Conservation (phyloP, 2,888 invertebrate species). For the Aquatica leii region DNA sequence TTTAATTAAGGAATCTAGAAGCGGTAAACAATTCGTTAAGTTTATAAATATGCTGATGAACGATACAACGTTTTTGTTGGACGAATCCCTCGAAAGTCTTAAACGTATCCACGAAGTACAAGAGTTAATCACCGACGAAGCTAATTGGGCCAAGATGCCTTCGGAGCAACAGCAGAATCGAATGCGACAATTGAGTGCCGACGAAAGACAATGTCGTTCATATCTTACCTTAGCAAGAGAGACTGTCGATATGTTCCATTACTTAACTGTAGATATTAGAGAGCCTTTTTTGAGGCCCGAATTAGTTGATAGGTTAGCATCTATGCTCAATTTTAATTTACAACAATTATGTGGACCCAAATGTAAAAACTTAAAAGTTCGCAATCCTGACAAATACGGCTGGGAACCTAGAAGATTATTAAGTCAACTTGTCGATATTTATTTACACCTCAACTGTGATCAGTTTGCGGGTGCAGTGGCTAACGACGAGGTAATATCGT, state of each 20-base stretch:
- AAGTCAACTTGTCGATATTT: constrained; percentile 94
- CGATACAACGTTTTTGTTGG: constrained; percentile 95
- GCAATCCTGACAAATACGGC: constrained; percentile 92
- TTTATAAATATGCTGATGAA: constrained; percentile 99
- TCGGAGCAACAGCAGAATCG: constrained; percentile 77
- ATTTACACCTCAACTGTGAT: constrained; percentile 93
- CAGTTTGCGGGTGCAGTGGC: constrained; percentile 92
- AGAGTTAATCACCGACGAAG: constrained; percentile 77
- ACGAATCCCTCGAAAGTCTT: constrained; percentile 93
- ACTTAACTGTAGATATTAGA: constrained; percentile 92
- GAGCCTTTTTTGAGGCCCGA: constrained; percentile 95
- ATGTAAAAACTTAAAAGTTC: constrained; percentile 92
- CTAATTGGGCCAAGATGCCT: constrained; percentile 72
- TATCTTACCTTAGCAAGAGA: constrained; percentile 92
- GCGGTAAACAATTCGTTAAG: constrained; percentile 92
- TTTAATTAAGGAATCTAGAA: constrained; percentile 89
- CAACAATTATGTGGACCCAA: constrained; percentile 96
- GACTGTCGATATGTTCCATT: constrained; percentile 98
- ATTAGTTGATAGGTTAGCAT: constrained; percentile 91
- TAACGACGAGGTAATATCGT: constrained; percentile 82
- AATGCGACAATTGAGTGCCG: constrained; percentile 80
- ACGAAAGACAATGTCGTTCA: constrained; percentile 88
- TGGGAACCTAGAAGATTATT: constrained; percentile 96
- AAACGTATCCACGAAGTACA: constrained; percentile 90
- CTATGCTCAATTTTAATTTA: constrained; percentile 98